Evolutionary conservation across 2,797 vertebrate species (phyloP).

Genomic region (Spatula clypeata): DNA sequence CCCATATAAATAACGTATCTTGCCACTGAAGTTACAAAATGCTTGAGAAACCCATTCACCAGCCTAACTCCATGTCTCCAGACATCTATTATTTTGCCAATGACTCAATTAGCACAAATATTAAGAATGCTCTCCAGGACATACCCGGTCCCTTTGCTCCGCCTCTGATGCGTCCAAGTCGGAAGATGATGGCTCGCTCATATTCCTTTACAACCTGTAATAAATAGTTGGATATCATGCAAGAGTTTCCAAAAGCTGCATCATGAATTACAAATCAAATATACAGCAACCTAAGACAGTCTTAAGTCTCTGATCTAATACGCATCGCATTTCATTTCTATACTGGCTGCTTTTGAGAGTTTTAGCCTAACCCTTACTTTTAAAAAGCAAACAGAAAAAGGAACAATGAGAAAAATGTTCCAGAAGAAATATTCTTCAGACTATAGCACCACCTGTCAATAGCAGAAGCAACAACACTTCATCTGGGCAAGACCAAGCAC

Average conservation of each 20-base stretch:
- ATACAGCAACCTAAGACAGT: not conserved
- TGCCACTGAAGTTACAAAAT: conserved; percentile 16
- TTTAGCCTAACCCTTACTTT: not conserved
- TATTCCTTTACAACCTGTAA: conserved; percentile 97
- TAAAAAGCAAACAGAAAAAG: not conserved
- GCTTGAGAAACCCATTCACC: not conserved
- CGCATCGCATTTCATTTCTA: not conserved
- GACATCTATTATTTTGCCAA: not conserved
- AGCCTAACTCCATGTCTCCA: not conserved
- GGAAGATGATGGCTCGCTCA: conserved; percentile 96
- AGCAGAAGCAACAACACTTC: not conserved
- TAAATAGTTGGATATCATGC: not conserved
- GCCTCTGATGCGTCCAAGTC: conserved; percentile 93
- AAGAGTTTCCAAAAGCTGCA: not conserved
- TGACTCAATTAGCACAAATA: not conserved
- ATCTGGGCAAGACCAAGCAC: not conserved
- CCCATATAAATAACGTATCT: not conserved
- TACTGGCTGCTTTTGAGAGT: not conserved
- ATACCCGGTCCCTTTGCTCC: conserved; percentile 97
- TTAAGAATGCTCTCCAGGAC: not conserved
- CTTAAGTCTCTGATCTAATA: not conserved
- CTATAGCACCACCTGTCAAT: not conserved
- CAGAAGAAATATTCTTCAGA: not conserved
- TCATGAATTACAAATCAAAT: not conserved
- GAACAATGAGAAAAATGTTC: not conserved